Conservation (phyloP, 2,888 invertebrate genomes). For the Trichopoda pennipes region DNA sequence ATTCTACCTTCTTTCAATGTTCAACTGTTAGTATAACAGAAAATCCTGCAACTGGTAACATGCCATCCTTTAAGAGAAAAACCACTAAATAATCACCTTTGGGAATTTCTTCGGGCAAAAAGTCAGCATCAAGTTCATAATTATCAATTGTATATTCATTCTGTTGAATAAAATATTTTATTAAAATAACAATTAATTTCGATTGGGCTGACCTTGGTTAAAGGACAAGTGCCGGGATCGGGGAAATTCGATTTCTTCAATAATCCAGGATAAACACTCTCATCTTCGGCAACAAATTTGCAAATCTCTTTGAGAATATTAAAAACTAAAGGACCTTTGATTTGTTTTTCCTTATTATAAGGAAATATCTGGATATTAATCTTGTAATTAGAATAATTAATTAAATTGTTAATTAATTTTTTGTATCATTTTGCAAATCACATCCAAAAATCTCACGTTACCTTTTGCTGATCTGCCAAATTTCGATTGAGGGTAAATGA, state of each 20-base stretch:
- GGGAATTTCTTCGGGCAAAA: slow-evolving; percentile 72
- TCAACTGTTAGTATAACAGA: neutral
- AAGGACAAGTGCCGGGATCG: slow-evolving; percentile 71
- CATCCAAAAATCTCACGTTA: neutral
- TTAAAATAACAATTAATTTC: neutral
- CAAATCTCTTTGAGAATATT: slow-evolving; percentile 72
- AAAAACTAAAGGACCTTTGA: slow-evolving; percentile 65
- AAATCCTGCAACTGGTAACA: slow-evolving; percentile 70
- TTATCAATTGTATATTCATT: slow-evolving; percentile 72
- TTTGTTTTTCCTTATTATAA: slow-evolving; percentile 23
- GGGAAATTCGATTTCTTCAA: slow-evolving; percentile 73
- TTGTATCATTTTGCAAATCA: too few species aligned
- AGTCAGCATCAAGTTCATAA: slow-evolving; percentile 73
- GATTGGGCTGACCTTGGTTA: slow-evolving; percentile 70
- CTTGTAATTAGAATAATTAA: slow-evolving; percentile 20
- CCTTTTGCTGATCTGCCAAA: slow-evolving; percentile 71
- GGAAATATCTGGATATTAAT: slow-evolving; percentile 50
- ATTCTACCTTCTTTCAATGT: neutral
- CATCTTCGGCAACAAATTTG: slow-evolving; percentile 72
- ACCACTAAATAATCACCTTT: slow-evolving; percentile 73
- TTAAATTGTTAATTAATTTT: neutral
- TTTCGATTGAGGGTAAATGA: slow-evolving; percentile 72
- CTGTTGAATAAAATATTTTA: slow-evolving; percentile 43
- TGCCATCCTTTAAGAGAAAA: slow-evolving; percentile 69
- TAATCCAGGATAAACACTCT: slow-evolving; percentile 72